phyloP scores from a whole-genome alignment of 1,140 invertebrate species.

The Cardiocondyla obscurior region DNA sequence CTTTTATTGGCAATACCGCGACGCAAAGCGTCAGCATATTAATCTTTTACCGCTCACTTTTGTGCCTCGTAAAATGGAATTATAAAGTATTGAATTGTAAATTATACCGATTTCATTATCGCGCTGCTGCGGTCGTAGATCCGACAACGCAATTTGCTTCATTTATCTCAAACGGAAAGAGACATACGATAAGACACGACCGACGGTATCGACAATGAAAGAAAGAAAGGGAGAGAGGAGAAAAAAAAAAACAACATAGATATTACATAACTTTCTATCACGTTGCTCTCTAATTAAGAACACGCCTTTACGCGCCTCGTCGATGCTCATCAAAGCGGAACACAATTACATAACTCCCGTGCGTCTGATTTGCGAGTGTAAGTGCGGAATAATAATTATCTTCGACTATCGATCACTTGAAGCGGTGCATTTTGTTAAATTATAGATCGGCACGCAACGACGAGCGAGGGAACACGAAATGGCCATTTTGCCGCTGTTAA shows the following conservation, averaged over 20 bases:
- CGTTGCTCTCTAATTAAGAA: constrained; percentile 32
- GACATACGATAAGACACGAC: not conserved
- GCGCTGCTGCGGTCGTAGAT: not conserved
- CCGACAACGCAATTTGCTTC: not conserved
- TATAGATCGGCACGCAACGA: constrained; percentile 19
- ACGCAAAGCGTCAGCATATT: constrained; percentile 50
- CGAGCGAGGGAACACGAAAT: constrained; percentile 37
- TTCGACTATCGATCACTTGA: constrained; percentile 41
- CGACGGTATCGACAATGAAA: not conserved
- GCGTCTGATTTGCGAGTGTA: not conserved
- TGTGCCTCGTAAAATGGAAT: constrained; percentile 6
- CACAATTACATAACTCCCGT: constrained; percentile 29
- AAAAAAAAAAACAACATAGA: not conserved
- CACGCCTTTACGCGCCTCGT: constrained; percentile 38
- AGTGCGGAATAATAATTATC: constrained; percentile 44
- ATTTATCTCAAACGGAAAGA: not conserved
- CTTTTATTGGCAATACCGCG: constrained; percentile 45
- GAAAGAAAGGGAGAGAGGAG: not conserved
- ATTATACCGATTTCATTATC: constrained; percentile 15
- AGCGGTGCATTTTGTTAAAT: constrained; percentile 39
- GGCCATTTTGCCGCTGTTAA: constrained; percentile 45
- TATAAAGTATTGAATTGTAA: constrained; percentile 34
- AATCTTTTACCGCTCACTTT: constrained; percentile 30
- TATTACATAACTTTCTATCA: constrained; percentile 17
- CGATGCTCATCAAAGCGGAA: constrained; percentile 41